Base-by-base conservation (phyloP, 2,113 vertebrate species). In the Arvicanthis niloticus region DNA sequence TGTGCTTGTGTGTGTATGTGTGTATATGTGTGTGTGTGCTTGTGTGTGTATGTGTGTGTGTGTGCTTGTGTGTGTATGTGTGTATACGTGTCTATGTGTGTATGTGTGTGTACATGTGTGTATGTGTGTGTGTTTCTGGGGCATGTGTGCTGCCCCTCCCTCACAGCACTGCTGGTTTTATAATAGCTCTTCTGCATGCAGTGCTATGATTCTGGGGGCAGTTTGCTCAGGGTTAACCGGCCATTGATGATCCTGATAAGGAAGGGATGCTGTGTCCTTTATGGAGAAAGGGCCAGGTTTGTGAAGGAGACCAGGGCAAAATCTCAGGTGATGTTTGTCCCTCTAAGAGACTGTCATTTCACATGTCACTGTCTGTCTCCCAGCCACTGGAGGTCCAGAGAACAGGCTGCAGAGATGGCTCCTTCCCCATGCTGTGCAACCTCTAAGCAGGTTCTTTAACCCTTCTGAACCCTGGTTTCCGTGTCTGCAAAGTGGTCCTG, bases 161-260 rank as follows among this genome's bases (percentile, higher is more conserved):
- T 58, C 0, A 70, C 53, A 76, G 70, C 72, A 26, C 34, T 1
- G 12, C 22, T 51, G 24, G 40, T 34, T 93, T 42, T 31, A 56
- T 88, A n/a, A 94, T 73, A 67, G 15, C 91, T 89, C 48, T 68
- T 68, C 12, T 5, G 70, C 51, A 93, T 15, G n/a, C 24, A 85
- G 87, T 60, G 56, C 89, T 22, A 2, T 56, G 89, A 60, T 77
- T 80, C 48, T 40, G 80, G 76, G 92, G 95, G 26, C 60, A 42
- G 73, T 94, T 85, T 78, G 56, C 37, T 93, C 65, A 42, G 91
- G 96, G 92, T 96, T 97, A 93, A 95, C 92, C 82, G 81, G 94
- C 68, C 91, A 96, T 95, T 78, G 94, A 84, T 80, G 94, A 93
- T 92, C 77, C 88, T 87, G 96, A 91, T 82, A 91, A 85, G 95